A percentile compares a stretch with the other conserved stretches of the same genome.
phyloP scores from a whole-genome alignment of 2,113 vertebrate species.

The Xyliphius kryptos region DNA sequence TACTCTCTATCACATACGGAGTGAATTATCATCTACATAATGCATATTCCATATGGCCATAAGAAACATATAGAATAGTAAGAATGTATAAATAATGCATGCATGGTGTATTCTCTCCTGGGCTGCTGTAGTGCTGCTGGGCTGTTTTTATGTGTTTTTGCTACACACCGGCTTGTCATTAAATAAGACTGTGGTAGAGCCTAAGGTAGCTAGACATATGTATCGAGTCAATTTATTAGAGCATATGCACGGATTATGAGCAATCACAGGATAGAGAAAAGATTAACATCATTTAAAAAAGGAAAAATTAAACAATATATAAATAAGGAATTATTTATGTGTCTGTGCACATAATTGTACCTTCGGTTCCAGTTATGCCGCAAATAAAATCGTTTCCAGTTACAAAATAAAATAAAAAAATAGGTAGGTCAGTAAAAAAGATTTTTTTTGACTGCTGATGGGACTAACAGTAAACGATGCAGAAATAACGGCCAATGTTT shows the following conservation, averaged over 20 bases:
- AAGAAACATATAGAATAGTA: neutral
- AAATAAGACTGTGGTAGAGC: conserved; percentile 4
- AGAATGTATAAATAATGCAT: conserved; percentile 1
- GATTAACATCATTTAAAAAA: too few relatives aligned
- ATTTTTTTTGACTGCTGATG: too few relatives aligned
- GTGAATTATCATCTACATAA: conserved; percentile 4
- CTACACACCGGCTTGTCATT: conserved; percentile 6
- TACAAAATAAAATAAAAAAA: too few relatives aligned
- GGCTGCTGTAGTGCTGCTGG: neutral
- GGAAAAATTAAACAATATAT: too few relatives aligned
- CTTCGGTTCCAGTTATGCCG: too few relatives aligned
- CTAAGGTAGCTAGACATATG: neutral
- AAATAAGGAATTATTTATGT: too few relatives aligned
- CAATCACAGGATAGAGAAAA: neutral
- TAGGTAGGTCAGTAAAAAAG: too few relatives aligned
- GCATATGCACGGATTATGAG: neutral
- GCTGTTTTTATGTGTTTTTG: neutral
- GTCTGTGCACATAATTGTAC: too few relatives aligned
- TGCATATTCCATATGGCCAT: conserved; percentile 2
- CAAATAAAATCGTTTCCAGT: too few relatives aligned
- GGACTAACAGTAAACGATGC: too few relatives aligned
- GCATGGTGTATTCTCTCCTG: neutral
- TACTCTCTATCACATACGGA: too few relatives aligned
- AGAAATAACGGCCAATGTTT: too few relatives aligned
- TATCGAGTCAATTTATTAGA: conserved; percentile 9